phyloP scores from a whole-genome alignment of 1,140 invertebrate species.

The Metopolophium dirhodum region DNA sequence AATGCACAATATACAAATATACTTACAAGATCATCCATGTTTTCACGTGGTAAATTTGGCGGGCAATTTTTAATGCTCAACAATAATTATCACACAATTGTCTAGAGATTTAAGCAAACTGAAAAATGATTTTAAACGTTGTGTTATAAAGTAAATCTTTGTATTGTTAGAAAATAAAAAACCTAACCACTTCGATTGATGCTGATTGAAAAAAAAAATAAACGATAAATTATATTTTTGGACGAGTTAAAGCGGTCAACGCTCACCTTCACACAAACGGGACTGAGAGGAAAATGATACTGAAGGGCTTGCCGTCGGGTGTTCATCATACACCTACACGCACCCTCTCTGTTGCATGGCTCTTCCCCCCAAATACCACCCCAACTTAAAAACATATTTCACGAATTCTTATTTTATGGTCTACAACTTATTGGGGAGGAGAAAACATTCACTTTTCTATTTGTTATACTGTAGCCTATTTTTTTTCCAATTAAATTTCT shows the following conservation, averaged over 20 bases:
- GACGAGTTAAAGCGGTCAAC: background rate
- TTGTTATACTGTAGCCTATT: background rate
- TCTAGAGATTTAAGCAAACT: background rate
- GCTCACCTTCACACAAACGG: conserved; percentile 14
- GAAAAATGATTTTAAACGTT: background rate
- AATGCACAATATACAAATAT: background rate
- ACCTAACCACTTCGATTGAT: background rate
- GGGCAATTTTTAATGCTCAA: background rate
- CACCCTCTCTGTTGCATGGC: background rate
- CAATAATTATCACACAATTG: background rate
- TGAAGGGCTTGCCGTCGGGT: conserved; percentile 36
- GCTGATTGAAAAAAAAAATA: background rate
- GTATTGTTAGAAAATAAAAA: background rate
- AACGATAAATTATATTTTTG: background rate
- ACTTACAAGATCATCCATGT: conserved; percentile 46
- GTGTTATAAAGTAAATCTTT: background rate
- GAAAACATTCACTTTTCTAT: background rate
- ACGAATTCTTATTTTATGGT: background rate
- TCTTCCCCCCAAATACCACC: background rate
- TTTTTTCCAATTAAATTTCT: background rate
- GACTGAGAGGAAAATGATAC: conserved; percentile 29
- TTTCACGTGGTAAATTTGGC: conserved; percentile 17
- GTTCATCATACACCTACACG: conserved; percentile 43
- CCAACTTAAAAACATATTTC: background rate
- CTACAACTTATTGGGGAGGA: background rate